Evolutionary conservation across 1,140 invertebrate genomes (phyloP), one percentile per base, ranked within the genome.

Genomic region (Atopsyche davidsoni): DNA sequence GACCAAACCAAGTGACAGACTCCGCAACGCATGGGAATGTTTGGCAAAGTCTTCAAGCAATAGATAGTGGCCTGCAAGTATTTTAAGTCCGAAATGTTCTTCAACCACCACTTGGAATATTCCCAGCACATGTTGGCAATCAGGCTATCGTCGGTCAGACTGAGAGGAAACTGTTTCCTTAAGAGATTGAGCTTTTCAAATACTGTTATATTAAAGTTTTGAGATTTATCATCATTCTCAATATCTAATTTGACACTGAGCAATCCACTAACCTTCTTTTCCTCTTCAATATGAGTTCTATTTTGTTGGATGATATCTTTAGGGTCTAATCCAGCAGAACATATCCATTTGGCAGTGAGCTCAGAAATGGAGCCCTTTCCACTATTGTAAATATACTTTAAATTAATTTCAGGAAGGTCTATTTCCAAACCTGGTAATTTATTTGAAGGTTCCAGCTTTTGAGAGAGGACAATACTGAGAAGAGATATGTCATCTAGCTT

Each of bases 91-190:
- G 82, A 76, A 48, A 85, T 78, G 57, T 85, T 79, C 67, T 86
- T 89, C 64, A 86, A 85, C 92, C 92, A 96, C 42, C 78, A 77
- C 52, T 87, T 78, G 47, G 87, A 79, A 69, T 89, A 91, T 64
- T 95, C 90, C 92, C 92, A 96, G 58, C 81, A 83, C 73, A 93
- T 83, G 67, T 94, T 92, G 9, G 84, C 80, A 24, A 94, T 68
- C 21, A 96, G 66, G 23, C 86, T 79, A 59, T 85, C 83, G 22
- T 83, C 79, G 18, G 85, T 80, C 24, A 94, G 75, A 68, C 89
- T 94, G 47, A 90, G 82, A 1, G 91, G 91, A 66, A 95, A 94
- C 66, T 87, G 81, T 28, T 77, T 74, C 28, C 80, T 79, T 17
- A 89, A 67, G 16, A 84, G 60, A 9, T 73, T 72, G 4, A 86